Evolutionary conservation across 2,888 invertebrate species (phyloP).

Genomic region (Polylopha cassiicola): DNA sequence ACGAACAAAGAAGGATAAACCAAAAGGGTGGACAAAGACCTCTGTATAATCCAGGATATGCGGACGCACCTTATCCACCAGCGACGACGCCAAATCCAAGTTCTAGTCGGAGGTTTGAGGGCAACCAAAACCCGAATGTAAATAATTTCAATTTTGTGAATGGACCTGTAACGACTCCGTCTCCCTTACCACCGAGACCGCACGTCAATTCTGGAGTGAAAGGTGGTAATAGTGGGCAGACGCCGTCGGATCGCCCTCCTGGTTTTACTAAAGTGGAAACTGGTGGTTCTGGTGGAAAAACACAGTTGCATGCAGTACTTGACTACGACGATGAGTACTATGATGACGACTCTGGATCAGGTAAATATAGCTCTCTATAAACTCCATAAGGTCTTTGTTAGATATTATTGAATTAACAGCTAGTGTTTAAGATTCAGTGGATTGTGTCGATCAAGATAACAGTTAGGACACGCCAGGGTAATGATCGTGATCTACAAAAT

Average conservation of each 20-base stretch:
- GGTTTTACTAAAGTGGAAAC: slow-evolving; percentile 80
- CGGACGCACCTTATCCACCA: slow-evolving; percentile 56
- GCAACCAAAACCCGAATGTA: slow-evolving; percentile 53
- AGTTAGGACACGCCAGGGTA: slow-evolving; percentile 28
- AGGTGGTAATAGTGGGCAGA: slow-evolving; percentile 52
- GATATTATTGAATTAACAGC: slow-evolving; percentile 13
- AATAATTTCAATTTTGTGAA: slow-evolving; percentile 56
- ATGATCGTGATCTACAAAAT: slow-evolving; percentile 39
- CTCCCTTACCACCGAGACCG: slow-evolving; percentile 37
- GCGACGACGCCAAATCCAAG: slow-evolving; percentile 47
- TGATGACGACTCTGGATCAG: slow-evolving; percentile 78
- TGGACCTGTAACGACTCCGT: slow-evolving; percentile 43
- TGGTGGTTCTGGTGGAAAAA: slow-evolving; percentile 76
- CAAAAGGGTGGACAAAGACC: slow-evolving; percentile 39
- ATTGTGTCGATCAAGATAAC: slow-evolving; percentile 25
- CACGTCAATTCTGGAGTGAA: slow-evolving; percentile 69
- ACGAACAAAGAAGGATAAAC: slow-evolving; percentile 58
- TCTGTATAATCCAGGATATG: slow-evolving; percentile 56
- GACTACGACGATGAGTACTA: slow-evolving; percentile 83
- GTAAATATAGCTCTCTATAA: slow-evolving; percentile 34
- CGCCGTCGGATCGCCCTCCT: slow-evolving; percentile 75
- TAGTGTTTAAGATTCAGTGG: slow-evolving; percentile 9
- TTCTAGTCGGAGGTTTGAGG: slow-evolving; percentile 67
- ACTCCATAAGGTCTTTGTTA: background rate
- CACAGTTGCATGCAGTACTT: slow-evolving; percentile 83